These are phyloP conservation scores for Sturmia bella DNA, from an alignment of 2,888 invertebrate genomes.

Conservation along the genomic window DNA sequence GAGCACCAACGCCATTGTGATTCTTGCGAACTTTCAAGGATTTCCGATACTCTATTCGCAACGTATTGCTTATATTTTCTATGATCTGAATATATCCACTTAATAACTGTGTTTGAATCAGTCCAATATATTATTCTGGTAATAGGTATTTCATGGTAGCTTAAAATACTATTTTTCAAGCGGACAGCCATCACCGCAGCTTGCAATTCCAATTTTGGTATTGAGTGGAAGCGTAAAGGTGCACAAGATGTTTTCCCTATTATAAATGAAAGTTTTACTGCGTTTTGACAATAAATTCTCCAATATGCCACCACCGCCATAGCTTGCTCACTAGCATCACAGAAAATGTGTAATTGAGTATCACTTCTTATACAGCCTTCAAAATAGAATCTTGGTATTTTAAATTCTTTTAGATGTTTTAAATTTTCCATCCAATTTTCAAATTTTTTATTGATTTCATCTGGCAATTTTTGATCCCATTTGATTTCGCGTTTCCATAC, in stretches of 20 bases:
- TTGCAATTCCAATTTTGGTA: too few species aligned
- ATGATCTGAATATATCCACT: constrained; percentile 59
- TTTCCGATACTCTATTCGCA: constrained; percentile 41
- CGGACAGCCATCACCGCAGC: background rate
- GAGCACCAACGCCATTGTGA: constrained; percentile 40
- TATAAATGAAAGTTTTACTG: constrained; percentile 2
- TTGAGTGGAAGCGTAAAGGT: background rate
- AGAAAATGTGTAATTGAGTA: constrained; percentile 13
- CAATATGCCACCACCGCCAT: constrained; percentile 15
- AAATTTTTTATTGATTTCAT: too few species aligned
- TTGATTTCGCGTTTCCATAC: too few species aligned
- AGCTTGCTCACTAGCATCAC: constrained; percentile 10
- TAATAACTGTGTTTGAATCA: constrained; percentile 49
- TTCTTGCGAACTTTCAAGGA: constrained; percentile 21
- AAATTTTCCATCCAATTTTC: too few species aligned
- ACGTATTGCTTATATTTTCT: constrained; percentile 58
- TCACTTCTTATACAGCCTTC: too few species aligned
- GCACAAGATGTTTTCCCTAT: constrained; percentile 17
- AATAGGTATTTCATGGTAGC: background rate
- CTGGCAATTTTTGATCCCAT: too few species aligned
- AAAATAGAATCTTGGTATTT: too few species aligned
- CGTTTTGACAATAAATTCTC: too few species aligned
- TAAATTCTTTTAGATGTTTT: too few species aligned
- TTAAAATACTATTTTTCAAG: background rate
- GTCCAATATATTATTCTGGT: constrained; percentile 4